Base-by-base conservation (phyloP, 2,113 vertebrate species). In the Ciconia maguari region DNA sequence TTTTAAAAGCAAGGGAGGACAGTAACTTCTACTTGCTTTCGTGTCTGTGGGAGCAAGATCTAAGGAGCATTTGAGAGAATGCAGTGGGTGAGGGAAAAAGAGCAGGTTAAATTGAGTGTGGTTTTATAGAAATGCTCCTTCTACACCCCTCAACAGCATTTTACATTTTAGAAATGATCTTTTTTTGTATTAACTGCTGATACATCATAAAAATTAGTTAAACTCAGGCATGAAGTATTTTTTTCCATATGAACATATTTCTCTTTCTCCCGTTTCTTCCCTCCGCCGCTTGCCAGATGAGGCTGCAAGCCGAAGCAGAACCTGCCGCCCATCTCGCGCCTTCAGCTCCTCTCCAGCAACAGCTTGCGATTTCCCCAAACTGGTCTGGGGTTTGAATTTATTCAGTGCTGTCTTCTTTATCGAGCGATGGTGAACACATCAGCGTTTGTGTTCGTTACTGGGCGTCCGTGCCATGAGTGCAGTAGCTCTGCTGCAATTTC, bases 381-480 rank as follows among this genome's bases (percentile, higher is more conserved):
- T 26, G 32, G 12, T 38, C 6, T 13, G 41, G 48, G 48, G 38
- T 32, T 41, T 68, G 58, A 27, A 16, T 49, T 54, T 30, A 14
- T 14, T 44, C 26, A 10, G 21, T 26, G n/a, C 81, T 30, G 26
- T 42, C 11, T 2, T 49, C 20, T 32, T 46, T 38, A n/a, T 10
- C 9, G 2, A 32, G 46, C 6, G 51, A 6, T 11, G 14, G 29
- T 38, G 41, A 65, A 14, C 38, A 6, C 18, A 1, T 77, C 58
- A 10, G 32, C 7, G 0, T 44, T 13, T 17, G 65, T 32, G 41
- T 41, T 16, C 29, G 0, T 18, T n/a, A 8, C 41, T 16, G 48
- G 11, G 19, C 6, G 7, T 7, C 58, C 27, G 2, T 20, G 49
- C 17, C 13, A 3, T 8, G 7, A 58, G 71, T 1, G 2, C 6